Evolutionary conservation across 2,797 vertebrate species (phyloP).

Genomic region (Enteromius treurensis): DNA sequence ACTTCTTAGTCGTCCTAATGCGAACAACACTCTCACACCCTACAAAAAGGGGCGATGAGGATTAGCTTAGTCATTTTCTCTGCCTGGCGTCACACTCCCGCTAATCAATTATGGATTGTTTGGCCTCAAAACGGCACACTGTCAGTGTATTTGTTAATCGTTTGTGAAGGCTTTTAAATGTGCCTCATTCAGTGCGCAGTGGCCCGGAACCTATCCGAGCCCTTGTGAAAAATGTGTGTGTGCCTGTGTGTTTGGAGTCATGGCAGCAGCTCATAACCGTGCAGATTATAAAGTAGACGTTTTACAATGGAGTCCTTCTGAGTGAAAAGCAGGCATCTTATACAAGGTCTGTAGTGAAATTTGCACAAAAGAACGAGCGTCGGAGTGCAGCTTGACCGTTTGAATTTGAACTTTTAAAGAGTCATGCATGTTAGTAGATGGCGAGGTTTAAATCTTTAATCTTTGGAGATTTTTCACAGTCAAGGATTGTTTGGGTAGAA

Average conservation of each 20-base stretch:
- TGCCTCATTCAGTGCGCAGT: slow-evolving; percentile 64
- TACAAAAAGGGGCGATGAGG: slow-evolving; percentile 66
- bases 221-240: slow-evolving; percentile 42
- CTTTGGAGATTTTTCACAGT: not conserved
- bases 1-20: slow-evolving; percentile 43
- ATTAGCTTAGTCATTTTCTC: slow-evolving; percentile 82
- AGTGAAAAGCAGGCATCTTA: slow-evolving; percentile 32
- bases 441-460: not conserved
- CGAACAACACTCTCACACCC: slow-evolving; percentile 58
- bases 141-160: slow-evolving; percentile 76
- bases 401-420: not conserved
- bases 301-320: slow-evolving; percentile 34
- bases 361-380: slow-evolving; percentile 19
- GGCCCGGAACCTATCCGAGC: slow-evolving; percentile 43
- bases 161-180: slow-evolving; percentile 74
- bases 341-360: slow-evolving; percentile 8
- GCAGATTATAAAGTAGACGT: slow-evolving; percentile 39
- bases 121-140: slow-evolving; percentile 73
- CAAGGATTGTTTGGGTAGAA: not conserved
- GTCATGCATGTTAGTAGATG: not conserved
- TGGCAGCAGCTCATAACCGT: slow-evolving; percentile 24
- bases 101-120: slow-evolving; percentile 82
- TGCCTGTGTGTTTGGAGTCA: slow-evolving; percentile 38
- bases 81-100: slow-evolving; percentile 75
- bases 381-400: not conserved